Percentiles rank a stretch among this genome's conserved stretches.
Conservation (phyloP, 2,888 invertebrate species). For the Alentia gelatinosa region DNA sequence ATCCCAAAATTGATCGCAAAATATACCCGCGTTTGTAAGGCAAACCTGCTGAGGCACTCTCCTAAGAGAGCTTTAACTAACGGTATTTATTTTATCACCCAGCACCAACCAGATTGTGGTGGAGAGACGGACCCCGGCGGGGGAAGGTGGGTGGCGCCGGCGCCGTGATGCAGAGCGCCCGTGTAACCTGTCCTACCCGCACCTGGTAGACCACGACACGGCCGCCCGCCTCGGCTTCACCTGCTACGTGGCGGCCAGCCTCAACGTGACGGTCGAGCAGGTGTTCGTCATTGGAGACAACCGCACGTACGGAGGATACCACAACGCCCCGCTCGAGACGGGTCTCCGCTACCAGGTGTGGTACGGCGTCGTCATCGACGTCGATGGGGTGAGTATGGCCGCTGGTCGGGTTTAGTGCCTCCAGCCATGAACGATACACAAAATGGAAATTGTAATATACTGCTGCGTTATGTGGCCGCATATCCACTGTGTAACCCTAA, state of each 20-base stretch:
- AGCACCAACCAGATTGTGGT: constrained; percentile 77
- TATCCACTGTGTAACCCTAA: too few species aligned
- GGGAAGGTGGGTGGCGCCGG: background rate
- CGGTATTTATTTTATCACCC: too few species aligned
- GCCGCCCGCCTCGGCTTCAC: constrained; percentile 86
- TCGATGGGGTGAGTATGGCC: constrained; percentile 83
- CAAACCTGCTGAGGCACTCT: too few species aligned
- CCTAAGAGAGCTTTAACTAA: too few species aligned
- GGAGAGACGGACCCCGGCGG: constrained; percentile 41
- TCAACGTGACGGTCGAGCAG: constrained; percentile 84
- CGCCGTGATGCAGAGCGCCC: constrained; percentile 47
- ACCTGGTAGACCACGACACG: constrained; percentile 83
- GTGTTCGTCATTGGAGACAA: constrained; percentile 91
- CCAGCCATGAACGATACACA: too few species aligned
- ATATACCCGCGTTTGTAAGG: too few species aligned
- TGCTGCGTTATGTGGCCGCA: too few species aligned
- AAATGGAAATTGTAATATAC: too few species aligned
- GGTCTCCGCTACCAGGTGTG: constrained; percentile 86
- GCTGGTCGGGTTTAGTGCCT: too few species aligned
- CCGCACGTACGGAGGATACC: constrained; percentile 87
- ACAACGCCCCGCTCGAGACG: constrained; percentile 88
- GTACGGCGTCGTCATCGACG: constrained; percentile 87
- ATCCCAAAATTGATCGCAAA: too few species aligned
- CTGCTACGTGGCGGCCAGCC: constrained; percentile 92
- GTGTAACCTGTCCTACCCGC: constrained; percentile 59